Percentiles rank a stretch among this genome's conserved stretches.
These are phyloP conservation scores for Tychaedon coryphoeus DNA, from an alignment of 2,113 vertebrate species.

Conservation along the genomic window DNA sequence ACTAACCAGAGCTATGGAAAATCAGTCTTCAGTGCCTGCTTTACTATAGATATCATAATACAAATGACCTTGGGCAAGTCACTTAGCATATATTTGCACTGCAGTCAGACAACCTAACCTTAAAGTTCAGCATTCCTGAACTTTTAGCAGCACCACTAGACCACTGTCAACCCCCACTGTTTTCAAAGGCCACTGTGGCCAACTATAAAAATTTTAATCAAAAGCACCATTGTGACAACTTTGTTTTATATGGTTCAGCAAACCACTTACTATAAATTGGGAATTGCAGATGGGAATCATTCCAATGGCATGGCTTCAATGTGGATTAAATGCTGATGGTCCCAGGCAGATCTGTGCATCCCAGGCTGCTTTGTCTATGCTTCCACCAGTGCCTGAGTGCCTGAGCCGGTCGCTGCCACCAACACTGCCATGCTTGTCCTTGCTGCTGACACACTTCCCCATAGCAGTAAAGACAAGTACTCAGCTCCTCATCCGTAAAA, in stretches of 20 bases:
- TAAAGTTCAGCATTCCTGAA: slow-evolving; percentile 67
- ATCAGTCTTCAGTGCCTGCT: slow-evolving; percentile 50
- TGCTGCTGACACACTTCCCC: neutral
- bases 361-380: neutral
- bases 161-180: slow-evolving; percentile 48
- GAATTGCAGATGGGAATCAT: neutral
- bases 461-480: neutral
- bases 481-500: neutral
- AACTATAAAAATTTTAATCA: slow-evolving; percentile 37
- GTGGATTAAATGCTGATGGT: neutral
- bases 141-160: slow-evolving; percentile 46
- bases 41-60: slow-evolving; percentile 60
- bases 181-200: slow-evolving; percentile 23
- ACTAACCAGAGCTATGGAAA: slow-evolving; percentile 55
- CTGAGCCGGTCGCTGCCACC: neutral
- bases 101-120: slow-evolving; percentile 66
- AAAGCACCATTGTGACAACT: slow-evolving; percentile 39
- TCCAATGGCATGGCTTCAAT: neutral
- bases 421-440: neutral
- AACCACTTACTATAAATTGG: neutral
- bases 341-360: neutral
- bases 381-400: fast-evolving
- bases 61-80: slow-evolving; percentile 68
- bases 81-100: slow-evolving; percentile 69
- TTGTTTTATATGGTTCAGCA: slow-evolving; percentile 19